Evolutionary conservation across 2,888 invertebrate species (phyloP), one percentile per base, ranked within the genome.

Genomic region (Drosophila tripunctata): DNA sequence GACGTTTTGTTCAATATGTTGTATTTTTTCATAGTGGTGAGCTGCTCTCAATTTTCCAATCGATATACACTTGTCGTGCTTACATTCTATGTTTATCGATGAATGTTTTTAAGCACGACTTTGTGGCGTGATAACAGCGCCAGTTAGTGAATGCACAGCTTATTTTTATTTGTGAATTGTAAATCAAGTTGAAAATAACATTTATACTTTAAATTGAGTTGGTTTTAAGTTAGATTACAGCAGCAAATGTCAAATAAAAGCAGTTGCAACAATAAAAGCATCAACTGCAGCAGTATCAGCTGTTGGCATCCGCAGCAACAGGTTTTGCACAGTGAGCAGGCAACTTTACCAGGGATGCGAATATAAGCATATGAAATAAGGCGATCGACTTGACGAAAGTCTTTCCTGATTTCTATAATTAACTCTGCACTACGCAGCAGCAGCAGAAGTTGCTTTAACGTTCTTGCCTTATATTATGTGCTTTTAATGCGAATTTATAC

Each of bases 1-100:
- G 41, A 10, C n/a, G 30, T 61, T 41, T 61, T 15, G 40, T 41
- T 33, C 52, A 41, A 40, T 55, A 47, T 45, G 27, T 47, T 43
- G 35, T 31, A 66, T 67, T 41, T 55, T n/a, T 38, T 36, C 35
- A 10, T 48, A 48, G 67, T 55, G 64, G 30, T 64, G 64, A 33
- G 35, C 41, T 19, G 12, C 21, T 41, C 21, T 40, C 15, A 38
- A 45, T 40, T 55, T n/a, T n/a, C 14, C 14, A 41, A 15, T 19
- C 67, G 45, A 47, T 44, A 51, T n/a, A 2, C 4, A 31, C 24
- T 12, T 21, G 7, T 10, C 10, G 5, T 2, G 17, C 2, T 38
- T 55, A 19, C n/a, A 6, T 19, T 30, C 48, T 19, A 6, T n/a
- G 14, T n/a, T 22, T 35, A 64, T 64, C 67, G 64, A 66, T 35